Evolutionary conservation across 2,888 invertebrate species (phyloP), one percentile per base, ranked within the genome.

Genomic region (Volucella bombylans): DNA sequence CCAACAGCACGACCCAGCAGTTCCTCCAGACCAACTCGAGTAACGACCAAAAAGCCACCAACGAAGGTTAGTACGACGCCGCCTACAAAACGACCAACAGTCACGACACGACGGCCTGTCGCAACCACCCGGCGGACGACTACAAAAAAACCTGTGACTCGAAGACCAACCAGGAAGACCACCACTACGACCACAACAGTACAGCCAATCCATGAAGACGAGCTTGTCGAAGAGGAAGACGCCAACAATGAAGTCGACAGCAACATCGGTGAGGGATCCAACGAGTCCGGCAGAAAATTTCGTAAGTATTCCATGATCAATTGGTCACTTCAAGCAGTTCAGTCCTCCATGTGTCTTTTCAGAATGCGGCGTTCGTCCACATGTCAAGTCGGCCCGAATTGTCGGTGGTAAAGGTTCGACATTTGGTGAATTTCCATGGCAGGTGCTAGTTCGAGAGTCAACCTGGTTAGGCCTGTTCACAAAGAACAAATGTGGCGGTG

Each of bases 401-500:
- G 98, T 98, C 4, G 97, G 97, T 67, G 98, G 98, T 2, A 97
- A 96, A 91, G 96, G 95, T 72, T 94, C 97, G 0, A 93, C 93
- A 4, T 97, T 97, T 89, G 98, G 97, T 2, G 96, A 96, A 89
- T 98, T 96, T 94, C 98, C 98, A 0, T 98, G 98, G 98, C 97
- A 98, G 89, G 97, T 97, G 1, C 93, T 98, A 38, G 97, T 98
- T 0, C 93, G 97, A 47, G 98, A 98, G 92, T 96, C 97, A 1
- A 97, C 97, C 0, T 98, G 97, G 97, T 93, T 98, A 54, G 98
- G 98, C 0, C 94, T 98, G 18, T 97, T 98, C 92, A 97, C 97
- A 61, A 98, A 98, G 92, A 98, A 98, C 92, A 98, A 98, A 92
- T 98, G 98, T 89, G 98, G 98, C 1, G 98, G 98, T 2, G 98